phyloP scores from a whole-genome alignment of 2,797 vertebrate species.

The Phataginus tetradactyla region DNA sequence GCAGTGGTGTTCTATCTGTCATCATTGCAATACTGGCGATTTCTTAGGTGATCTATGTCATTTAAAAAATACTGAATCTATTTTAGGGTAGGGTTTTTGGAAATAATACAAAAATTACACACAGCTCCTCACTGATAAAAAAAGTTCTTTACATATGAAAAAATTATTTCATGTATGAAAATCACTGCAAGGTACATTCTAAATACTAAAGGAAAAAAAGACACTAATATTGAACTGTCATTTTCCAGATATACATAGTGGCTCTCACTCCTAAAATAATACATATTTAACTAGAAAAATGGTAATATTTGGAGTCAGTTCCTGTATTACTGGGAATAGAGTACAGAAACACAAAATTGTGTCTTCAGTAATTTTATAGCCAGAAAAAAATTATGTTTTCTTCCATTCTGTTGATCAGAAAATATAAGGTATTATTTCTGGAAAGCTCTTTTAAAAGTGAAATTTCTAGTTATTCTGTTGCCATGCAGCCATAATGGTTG shows the following conservation, averaged over 20 bases:
- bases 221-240: not conserved
- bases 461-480: not conserved
- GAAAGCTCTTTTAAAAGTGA: not conserved
- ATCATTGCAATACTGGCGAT: not conserved
- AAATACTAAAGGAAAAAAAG: not conserved
- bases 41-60: not conserved
- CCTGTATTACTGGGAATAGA: not conserved
- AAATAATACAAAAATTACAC: not conserved
- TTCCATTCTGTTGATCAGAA: not conserved
- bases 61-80: not conserved
- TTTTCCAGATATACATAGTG: not conserved
- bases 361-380: not conserved
- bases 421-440: not conserved
- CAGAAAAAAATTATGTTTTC: not conserved
- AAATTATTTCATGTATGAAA: not conserved
- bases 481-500: not conserved
- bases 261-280: not conserved
- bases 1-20: not conserved
- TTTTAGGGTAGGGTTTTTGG: not conserved
- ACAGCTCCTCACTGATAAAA: not conserved
- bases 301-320: not conserved
- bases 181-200: not conserved
- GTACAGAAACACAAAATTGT: not conserved
- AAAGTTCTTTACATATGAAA: not conserved
- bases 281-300: not conserved